Percentiles rank a stretch among this genome's conserved stretches.
phyloP scores from a whole-genome alignment of 2,888 invertebrate genomes.

The Perizoma flavofasciatum region DNA sequence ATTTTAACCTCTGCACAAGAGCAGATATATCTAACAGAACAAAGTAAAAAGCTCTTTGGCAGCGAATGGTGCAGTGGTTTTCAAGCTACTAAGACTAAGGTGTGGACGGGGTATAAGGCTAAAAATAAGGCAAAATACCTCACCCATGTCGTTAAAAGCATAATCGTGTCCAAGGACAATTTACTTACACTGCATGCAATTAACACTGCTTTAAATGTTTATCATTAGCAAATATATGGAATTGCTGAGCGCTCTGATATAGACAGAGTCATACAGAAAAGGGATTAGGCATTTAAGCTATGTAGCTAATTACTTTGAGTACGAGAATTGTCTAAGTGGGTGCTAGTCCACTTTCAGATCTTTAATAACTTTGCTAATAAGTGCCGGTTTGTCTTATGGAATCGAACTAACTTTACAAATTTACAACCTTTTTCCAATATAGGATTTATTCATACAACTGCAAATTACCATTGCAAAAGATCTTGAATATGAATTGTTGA shows the following conservation, averaged over 20 bases:
- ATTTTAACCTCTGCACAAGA: no score
- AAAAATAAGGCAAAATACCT: conserved; percentile 31
- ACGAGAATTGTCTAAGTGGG: conserved; percentile 20
- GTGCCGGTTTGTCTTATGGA: no score
- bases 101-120: conserved; percentile 13
- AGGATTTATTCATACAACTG: no score
- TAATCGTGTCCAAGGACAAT: conserved; percentile 32
- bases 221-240: conserved; percentile 33
- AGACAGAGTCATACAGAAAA: conserved; percentile 22
- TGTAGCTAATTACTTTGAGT: conserved; percentile 21
- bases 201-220: conserved; percentile 37
- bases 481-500: no score
- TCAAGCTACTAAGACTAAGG: neutral
- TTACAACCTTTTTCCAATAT: no score
- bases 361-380: no score
- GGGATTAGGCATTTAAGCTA: conserved; percentile 12
- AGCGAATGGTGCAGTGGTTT: no score
- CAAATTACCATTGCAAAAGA: no score
- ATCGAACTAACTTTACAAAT: no score
- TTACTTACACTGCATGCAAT: conserved; percentile 32
- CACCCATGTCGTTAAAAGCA: conserved; percentile 33
- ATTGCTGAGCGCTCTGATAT: conserved; percentile 25
- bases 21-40: no score
- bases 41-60: no score
- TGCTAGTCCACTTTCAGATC: conserved; percentile 5